Conservation (phyloP, 2,797 vertebrate species). For the Pseudotriccus pelzelni region DNA sequence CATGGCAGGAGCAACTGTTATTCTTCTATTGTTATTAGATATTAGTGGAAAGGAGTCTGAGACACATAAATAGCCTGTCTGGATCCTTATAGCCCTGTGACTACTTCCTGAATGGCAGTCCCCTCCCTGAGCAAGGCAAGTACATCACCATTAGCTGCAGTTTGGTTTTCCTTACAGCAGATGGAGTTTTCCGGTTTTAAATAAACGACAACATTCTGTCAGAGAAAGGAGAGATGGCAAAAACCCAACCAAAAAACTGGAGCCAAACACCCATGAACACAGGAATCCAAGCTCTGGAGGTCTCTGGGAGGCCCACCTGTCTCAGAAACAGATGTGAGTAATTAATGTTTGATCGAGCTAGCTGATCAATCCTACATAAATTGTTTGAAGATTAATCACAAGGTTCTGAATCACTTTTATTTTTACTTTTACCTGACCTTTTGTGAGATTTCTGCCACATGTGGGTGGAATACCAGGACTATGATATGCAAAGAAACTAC, state of each 20-base stretch:
- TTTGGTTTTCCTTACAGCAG: not conserved
- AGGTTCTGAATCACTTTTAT: not conserved
- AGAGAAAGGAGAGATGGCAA: not conserved
- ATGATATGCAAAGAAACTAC: not conserved
- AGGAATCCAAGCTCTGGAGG: not conserved
- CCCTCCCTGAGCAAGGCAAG: not conserved
- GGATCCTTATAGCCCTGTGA: not conserved
- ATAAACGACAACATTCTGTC: not conserved
- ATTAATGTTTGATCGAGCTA: constrained; percentile 17
- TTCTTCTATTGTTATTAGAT: not conserved
- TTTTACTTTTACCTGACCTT: not conserved
- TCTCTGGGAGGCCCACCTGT: not conserved
- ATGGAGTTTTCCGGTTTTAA: constrained; percentile 39
- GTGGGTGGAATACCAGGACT: not conserved
- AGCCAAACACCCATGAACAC: not conserved
- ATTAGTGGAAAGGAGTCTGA: not conserved
- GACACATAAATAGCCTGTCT: not conserved
- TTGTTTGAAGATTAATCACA: not conserved
- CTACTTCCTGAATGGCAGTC: not conserved
- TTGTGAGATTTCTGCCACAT: not conserved
- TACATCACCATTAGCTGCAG: not conserved
- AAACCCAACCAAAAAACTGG: not conserved
- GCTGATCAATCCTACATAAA: not conserved
- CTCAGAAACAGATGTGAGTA: not conserved
- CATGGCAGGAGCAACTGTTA: not conserved